Base-by-base conservation (phyloP, 2,797 vertebrate species). In the Spinibarbus caldwelli region DNA sequence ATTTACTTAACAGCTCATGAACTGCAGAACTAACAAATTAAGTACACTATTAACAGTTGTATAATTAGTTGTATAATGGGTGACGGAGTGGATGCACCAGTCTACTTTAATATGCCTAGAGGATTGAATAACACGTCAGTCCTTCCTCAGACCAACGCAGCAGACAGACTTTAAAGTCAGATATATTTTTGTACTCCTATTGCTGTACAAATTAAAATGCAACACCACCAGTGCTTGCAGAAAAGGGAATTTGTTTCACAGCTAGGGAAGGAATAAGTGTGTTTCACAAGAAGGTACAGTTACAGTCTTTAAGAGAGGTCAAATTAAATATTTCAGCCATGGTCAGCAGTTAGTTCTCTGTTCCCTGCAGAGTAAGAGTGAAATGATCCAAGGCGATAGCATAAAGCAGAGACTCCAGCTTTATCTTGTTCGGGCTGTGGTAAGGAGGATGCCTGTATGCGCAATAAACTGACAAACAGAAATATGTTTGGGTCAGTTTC, bases 1-100 rank as follows among this genome's bases (percentile, higher is more conserved):
- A 94, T 96, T 95, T 95, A 93, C 94, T 94, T 94, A 94, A 94
- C 94, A 95, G 95, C 95, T 95, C 94, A 95, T 95, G 92, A 94
- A 94, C 93, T 94, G 91, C 92, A 93, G 92, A 93, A 94, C 93
- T 93, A 95, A 95, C 94, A 95, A 94, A 95, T 95, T 94, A 95
- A 93, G 92, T 90, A 87, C 89, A 88, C 90, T 92, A 93, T 93
- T 94, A 90, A 91, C 62, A 90, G 79, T 90, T n/a, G n/a, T 86
- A 17, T 72, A 78, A 52, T 67, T 67, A 90, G 78, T 90, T 87
- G 83, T 84, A 19, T 72, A 66, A 54, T 59, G 62, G 54, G 29
- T 76, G 85, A 80, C 4, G 6, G 72, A 7, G 73, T 38, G 41
- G 72, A 72, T 17, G 87, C 82, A 76, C 77, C 72, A 89, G 89